Evolutionary conservation across 64 coral and sea anemone genomes (phyloP).

Genomic region (Montipora cactus): DNA sequence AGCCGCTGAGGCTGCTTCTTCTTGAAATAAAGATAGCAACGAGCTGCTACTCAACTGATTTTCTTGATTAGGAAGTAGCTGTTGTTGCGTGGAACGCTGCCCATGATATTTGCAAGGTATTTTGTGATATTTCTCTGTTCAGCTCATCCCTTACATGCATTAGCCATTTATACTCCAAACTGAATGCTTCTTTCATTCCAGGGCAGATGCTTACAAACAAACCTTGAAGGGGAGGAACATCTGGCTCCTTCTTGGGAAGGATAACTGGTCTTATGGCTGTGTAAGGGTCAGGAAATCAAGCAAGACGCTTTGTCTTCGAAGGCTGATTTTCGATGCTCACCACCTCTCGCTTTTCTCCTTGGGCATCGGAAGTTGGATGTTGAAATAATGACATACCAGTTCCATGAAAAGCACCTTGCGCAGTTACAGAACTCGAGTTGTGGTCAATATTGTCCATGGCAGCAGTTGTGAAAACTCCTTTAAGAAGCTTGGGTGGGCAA

Average conservation of each 20-base stretch:
- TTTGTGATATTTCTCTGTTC: slow-evolving; percentile 1
- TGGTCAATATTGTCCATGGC: slow-evolving; percentile 41
- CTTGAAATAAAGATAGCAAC: slow-evolving; percentile 43
- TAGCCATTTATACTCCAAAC: slow-evolving; percentile 55
- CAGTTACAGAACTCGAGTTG: slow-evolving; percentile 41
- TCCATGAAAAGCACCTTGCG: slow-evolving; percentile 42
- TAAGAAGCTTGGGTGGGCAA: slow-evolving; percentile 64
- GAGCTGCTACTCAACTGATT: slow-evolving; percentile 20
- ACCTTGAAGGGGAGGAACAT: slow-evolving; percentile 61
- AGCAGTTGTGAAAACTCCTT: neutral
- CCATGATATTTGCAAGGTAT: slow-evolving; percentile 28
- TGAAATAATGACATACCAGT: slow-evolving; percentile 55
- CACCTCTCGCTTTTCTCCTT: slow-evolving; percentile 14
- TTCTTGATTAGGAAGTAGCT: slow-evolving; percentile 32
- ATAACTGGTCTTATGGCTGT: slow-evolving; percentile 44
- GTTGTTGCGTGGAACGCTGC: slow-evolving; percentile 43
- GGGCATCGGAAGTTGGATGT: slow-evolving; percentile 33
- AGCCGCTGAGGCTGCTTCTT: slow-evolving; percentile 45
- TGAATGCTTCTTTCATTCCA: slow-evolving; percentile 31
- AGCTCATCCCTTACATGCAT: slow-evolving; percentile 39
- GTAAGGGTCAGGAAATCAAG: slow-evolving; percentile 3
- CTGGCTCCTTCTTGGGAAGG: slow-evolving; percentile 62
- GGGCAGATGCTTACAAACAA: slow-evolving; percentile 43
- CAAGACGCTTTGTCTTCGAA: slow-evolving; percentile 31
- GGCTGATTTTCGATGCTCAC: slow-evolving; percentile 14